Percentiles rank a stretch among this genome's conserved stretches.
phyloP scores from a whole-genome alignment of 1,140 invertebrate genomes.

The Holcopasites calliopsidis region DNA sequence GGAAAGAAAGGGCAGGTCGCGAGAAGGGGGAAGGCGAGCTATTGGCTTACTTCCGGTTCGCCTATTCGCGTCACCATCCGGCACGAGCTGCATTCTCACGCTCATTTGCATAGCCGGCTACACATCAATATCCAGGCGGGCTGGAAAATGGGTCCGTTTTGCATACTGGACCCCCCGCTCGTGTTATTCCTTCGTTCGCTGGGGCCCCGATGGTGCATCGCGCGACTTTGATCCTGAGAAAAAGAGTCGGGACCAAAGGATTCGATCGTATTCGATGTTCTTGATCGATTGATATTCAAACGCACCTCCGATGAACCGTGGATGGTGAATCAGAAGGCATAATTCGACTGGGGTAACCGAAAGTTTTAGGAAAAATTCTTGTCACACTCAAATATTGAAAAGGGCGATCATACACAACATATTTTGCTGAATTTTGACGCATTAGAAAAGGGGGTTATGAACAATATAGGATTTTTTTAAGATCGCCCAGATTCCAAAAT shows the following conservation, averaged over 20 bases:
- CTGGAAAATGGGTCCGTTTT: slow-evolving; percentile 75
- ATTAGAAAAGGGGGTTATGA: too few species aligned
- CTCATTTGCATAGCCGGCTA: slow-evolving; percentile 77
- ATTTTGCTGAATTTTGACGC: too few species aligned
- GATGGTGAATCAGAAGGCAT: background rate
- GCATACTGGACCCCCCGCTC: slow-evolving; percentile 75
- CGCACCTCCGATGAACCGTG: background rate
- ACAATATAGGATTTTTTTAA: too few species aligned
- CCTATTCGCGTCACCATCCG: slow-evolving; percentile 72
- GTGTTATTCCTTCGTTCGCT: slow-evolving; percentile 70
- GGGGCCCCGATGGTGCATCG: slow-evolving; percentile 65
- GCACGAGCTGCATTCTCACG: slow-evolving; percentile 77
- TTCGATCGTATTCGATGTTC: background rate
- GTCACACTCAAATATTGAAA: too few species aligned
- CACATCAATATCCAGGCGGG: slow-evolving; percentile 77
- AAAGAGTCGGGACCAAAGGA: slow-evolving; percentile 27
- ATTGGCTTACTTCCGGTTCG: slow-evolving; percentile 72
- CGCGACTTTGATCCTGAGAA: slow-evolving; percentile 63
- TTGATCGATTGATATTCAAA: background rate
- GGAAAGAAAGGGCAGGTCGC: slow-evolving; percentile 47
- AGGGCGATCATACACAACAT: too few species aligned
- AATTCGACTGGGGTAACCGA: background rate
- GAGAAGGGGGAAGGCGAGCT: slow-evolving; percentile 46
- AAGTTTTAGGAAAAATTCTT: background rate
- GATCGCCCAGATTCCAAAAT: too few species aligned